Conservation (phyloP, 2,113 vertebrate genomes). For the Sander vitreus region DNA sequence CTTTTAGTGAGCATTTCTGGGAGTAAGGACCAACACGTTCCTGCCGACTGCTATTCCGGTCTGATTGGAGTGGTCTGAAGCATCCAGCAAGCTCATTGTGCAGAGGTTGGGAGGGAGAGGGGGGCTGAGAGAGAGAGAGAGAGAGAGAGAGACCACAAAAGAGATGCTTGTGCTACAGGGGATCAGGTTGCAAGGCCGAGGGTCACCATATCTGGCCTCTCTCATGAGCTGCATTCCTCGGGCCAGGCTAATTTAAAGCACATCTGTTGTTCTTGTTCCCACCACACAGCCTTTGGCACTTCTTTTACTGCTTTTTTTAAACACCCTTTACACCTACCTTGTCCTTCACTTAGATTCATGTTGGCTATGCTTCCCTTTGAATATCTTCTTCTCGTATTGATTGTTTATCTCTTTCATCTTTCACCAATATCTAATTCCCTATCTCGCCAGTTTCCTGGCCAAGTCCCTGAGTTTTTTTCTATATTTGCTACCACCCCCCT, state of each 20-base stretch:
- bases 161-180: slow-evolving; percentile 40
- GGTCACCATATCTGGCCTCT: slow-evolving; percentile 57
- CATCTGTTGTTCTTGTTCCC: slow-evolving; percentile 70
- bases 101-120: not conserved
- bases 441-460: not conserved
- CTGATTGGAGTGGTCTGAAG: slow-evolving; percentile 63
- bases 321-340: not conserved
- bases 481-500: not conserved
- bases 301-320: slow-evolving; percentile 17
- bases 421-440: not conserved
- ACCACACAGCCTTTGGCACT: slow-evolving; percentile 7
- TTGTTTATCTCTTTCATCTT: slow-evolving; percentile 14
- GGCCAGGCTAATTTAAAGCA: slow-evolving; percentile 71
- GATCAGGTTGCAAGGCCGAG: slow-evolving; percentile 66
- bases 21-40: slow-evolving; percentile 14
- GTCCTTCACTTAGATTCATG: slow-evolving; percentile 14
- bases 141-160: slow-evolving; percentile 45
- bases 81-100: slow-evolving; percentile 52
- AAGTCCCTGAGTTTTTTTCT: not conserved
- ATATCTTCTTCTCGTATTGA: slow-evolving; percentile 28
- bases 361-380: slow-evolving; percentile 11
- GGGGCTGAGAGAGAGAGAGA: not conserved
- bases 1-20: slow-evolving; percentile 47
- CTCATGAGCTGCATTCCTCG: slow-evolving; percentile 59
- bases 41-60: slow-evolving; percentile 56